phyloP scores from a whole-genome alignment of 30 jellyfish, hydroid and myxozoan genomes.

The Phacellophora camtschatica region DNA sequence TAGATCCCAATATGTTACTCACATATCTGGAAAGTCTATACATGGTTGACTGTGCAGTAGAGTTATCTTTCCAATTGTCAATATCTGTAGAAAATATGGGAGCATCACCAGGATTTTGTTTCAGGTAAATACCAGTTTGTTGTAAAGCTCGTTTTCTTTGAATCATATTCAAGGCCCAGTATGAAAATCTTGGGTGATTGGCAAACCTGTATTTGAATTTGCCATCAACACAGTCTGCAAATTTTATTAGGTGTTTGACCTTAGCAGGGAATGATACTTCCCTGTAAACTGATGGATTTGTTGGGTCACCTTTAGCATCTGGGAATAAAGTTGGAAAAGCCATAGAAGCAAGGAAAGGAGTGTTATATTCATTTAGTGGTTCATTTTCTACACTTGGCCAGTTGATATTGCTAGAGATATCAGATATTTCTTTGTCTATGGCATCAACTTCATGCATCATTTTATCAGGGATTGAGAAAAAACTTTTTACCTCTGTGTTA shows the following conservation, averaged over 20 bases:
- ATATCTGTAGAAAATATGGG: background rate
- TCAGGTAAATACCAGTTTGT: constrained; percentile 29
- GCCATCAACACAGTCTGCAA: constrained; percentile 7
- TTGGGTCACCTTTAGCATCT: no score
- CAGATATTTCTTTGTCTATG: background rate
- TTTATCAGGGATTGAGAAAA: background rate
- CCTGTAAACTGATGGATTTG: no score
- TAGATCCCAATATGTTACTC: constrained; percentile 1
- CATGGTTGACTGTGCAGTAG: background rate
- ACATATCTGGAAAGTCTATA: constrained; percentile 9
- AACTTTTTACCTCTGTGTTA: constrained; percentile 3
- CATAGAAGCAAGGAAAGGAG: constrained; percentile 46
- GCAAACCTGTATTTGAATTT: constrained; percentile 5
- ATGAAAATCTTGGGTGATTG: constrained; percentile 35
- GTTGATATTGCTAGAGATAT: background rate
- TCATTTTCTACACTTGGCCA: constrained; percentile 22
- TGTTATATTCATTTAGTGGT: constrained; percentile 21
- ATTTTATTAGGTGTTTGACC: background rate
- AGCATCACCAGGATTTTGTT: constrained; percentile 41
- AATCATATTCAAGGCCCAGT: constrained; percentile 53
- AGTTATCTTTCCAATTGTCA: background rate
- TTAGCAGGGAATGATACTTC: background rate
- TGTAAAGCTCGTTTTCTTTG: constrained; percentile 30
- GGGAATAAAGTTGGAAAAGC: constrained; percentile 61
- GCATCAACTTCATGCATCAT: background rate